These are phyloP conservation scores for Excalfactoria chinensis DNA, from an alignment of 2,113 vertebrate genomes.

Conservation along the genomic window DNA sequence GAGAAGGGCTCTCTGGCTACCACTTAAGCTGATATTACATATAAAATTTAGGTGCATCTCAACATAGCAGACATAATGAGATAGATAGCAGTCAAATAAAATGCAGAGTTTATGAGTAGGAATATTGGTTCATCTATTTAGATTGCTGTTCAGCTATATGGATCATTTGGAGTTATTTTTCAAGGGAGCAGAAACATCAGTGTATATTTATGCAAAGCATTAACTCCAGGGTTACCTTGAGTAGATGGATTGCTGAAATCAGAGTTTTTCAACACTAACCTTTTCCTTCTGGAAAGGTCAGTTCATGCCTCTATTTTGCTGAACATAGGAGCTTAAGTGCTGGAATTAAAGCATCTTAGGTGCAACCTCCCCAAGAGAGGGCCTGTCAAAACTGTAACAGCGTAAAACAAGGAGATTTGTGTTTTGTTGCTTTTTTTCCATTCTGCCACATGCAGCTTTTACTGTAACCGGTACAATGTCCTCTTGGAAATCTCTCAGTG, in stretches of 20 bases:
- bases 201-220: conserved; percentile 29
- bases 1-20: not conserved
- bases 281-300: conserved; percentile 41
- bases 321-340: conserved; percentile 4
- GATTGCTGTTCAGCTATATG: not conserved
- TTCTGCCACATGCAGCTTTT: not conserved
- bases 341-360: conserved; percentile 39
- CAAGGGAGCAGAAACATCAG: not conserved
- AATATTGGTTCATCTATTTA: not conserved
- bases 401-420: conserved; percentile 9
- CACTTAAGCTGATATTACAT: not conserved
- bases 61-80: not conserved
- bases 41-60: not conserved
- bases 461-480: not conserved
- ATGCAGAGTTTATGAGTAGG: not conserved
- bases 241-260: conserved; percentile 9
- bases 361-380: not conserved
- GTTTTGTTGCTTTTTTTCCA: not conserved
- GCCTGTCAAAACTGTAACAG: conserved; percentile 11
- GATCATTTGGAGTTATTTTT: not conserved
- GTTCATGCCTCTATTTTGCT: conserved; percentile 7
- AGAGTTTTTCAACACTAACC: conserved; percentile 13
- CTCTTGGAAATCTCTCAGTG: conserved; percentile 11
- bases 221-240: conserved; percentile 21
- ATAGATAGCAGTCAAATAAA: not conserved